Base-by-base conservation (phyloP, 2,113 vertebrate species). In the Phainopepla nitens region DNA sequence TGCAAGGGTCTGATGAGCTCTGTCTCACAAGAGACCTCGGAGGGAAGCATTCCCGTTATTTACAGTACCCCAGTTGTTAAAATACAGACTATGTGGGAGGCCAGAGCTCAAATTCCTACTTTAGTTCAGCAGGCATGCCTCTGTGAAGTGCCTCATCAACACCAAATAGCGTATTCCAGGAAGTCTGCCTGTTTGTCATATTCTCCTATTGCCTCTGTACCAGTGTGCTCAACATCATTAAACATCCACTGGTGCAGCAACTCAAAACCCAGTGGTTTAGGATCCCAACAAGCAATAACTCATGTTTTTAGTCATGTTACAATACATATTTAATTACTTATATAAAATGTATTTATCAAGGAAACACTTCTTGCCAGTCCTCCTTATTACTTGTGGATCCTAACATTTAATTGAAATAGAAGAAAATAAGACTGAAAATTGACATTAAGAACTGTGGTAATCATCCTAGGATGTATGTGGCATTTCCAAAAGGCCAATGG, bases 81-180 rank as follows among this genome's bases (percentile, higher is more conserved):
- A 97, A 96, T 88, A 92, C 70, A 93, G 82, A 93, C 90, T 45
- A 84, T 42, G 89, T 94, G 94, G 91, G 94, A 94, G 95, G 95
- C 84, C 85, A 56, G 51, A 89, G 60, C 60, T 83, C 51, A 41
- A 31, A 94, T 94, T 91, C 89, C 51, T 73, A 44, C 60, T 71
- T 93, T 64, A 36, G 49, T 93, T 86, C 80, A 95, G 51, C 61
- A 90, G 58, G 27, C 47, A 47, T 1, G 22, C 6, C 44, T 89
- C 56, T 60, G 47, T 58, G 86, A 81, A 92, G 89, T 86, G 91
- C 86, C 69, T 94, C 89, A 94, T 87, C 91, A 75, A 44, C 80
- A 83, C 72, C 35, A 49, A 92, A 93, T 24, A 70, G 51, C 1
- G 1, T 92, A 75, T 93, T 95, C 71, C 88, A 93, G 27, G 42